Conservation (phyloP, 2,888 invertebrate species). For the Chaetoderma sp. region DNA sequence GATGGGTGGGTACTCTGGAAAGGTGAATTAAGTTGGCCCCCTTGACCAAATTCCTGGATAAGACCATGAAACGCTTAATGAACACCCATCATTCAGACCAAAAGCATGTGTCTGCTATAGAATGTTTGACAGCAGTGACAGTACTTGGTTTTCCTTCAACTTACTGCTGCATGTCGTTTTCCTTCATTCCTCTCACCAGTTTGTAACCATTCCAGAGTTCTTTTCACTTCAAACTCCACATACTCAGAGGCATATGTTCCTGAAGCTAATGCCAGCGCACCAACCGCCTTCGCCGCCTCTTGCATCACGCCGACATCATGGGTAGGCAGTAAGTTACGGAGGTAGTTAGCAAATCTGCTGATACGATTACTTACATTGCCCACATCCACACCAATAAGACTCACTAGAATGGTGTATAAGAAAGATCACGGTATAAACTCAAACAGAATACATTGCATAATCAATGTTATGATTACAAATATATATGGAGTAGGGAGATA, state of each 20-base stretch:
- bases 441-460: background rate
- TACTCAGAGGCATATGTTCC: slow-evolving; percentile 96
- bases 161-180: slow-evolving; percentile 88
- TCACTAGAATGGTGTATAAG: slow-evolving; percentile 77
- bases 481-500: background rate
- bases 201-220: slow-evolving; percentile 96
- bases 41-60: no score
- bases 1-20: no score
- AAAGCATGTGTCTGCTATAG: background rate
- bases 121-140: background rate
- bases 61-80: background rate
- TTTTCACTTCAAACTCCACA: slow-evolving; percentile 97
- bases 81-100: background rate
- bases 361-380: slow-evolving; percentile 91
- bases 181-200: slow-evolving; percentile 89
- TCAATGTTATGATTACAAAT: background rate
- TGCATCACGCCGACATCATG: slow-evolving; percentile 95
- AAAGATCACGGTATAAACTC: background rate
- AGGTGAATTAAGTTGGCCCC: no score
- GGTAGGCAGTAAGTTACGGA: slow-evolving; percentile 89
- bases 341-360: slow-evolving; percentile 91
- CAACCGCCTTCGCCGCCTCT: slow-evolving; percentile 94
- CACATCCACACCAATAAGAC: slow-evolving; percentile 91
- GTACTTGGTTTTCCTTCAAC: slow-evolving; percentile 34
- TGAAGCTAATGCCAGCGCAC: slow-evolving; percentile 83